A percentile compares a stretch with the other conserved stretches of the same genome.
Conservation (phyloP, 2,113 vertebrate species). For the Nanger granti region DNA sequence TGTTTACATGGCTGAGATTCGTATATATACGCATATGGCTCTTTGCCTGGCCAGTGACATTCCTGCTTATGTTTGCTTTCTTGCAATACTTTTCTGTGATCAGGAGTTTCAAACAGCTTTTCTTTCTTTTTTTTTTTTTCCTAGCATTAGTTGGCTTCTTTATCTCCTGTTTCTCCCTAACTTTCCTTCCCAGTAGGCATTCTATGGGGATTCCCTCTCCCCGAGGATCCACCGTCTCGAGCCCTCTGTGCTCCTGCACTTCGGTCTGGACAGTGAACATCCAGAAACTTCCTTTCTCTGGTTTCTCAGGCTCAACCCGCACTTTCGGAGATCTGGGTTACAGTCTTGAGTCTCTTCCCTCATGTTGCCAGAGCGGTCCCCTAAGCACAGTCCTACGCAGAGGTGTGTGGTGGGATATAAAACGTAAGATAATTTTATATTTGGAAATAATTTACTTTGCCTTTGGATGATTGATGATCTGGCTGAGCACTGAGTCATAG, state of each 20-base stretch:
- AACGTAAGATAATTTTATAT: not conserved
- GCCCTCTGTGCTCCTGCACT: not conserved
- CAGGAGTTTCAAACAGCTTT: not conserved
- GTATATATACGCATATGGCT: accelerated
- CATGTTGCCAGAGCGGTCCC: not conserved
- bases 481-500: not conserved
- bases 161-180: not conserved
- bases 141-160: not conserved
- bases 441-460: not conserved
- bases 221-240: not conserved
- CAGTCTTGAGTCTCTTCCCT: not conserved
- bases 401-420: not conserved
- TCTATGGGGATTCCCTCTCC: not conserved
- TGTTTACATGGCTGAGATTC: not conserved
- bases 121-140: not conserved
- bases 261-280: not conserved
- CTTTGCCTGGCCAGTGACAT: not conserved
- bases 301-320: not conserved
- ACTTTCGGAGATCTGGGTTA: not conserved
- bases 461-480: not conserved
- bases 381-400: not conserved
- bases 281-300: not conserved
- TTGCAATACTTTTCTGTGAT: not conserved
- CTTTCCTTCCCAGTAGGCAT: not conserved
- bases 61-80: not conserved